phyloP scores from a whole-genome alignment of 2,797 vertebrate genomes.

The Sebastes steindachneri region DNA sequence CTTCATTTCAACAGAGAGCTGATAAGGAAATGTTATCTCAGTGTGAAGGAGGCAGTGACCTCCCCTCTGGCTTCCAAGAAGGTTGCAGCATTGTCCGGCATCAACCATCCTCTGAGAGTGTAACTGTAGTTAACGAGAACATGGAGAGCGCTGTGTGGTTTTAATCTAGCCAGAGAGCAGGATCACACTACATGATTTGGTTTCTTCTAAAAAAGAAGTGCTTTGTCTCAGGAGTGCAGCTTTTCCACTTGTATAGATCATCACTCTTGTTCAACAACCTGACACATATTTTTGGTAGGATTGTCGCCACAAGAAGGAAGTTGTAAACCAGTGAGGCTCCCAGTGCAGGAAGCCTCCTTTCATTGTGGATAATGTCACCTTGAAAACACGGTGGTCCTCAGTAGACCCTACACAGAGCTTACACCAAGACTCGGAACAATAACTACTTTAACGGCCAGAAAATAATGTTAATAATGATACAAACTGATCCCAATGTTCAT shows the following conservation, averaged over 20 bases:
- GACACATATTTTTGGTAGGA: conserved; percentile 79
- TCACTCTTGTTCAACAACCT: conserved; percentile 81
- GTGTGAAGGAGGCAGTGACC: conserved; percentile 63
- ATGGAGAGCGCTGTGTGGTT: conserved; percentile 17
- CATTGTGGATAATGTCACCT: conserved; percentile 79
- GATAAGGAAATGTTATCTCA: conserved; percentile 75
- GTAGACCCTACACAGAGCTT: conserved; percentile 48
- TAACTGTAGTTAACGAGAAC: not conserved
- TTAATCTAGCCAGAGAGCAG: conserved; percentile 32
- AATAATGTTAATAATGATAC: not conserved
- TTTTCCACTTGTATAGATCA: conserved; percentile 65
- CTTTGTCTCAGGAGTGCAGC: conserved; percentile 33
- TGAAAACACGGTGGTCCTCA: conserved; percentile 76
- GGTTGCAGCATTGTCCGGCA: conserved; percentile 44
- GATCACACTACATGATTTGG: conserved; percentile 11
- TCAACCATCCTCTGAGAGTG: conserved; percentile 29
- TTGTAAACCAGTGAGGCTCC: conserved; percentile 83
- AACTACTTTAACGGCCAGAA: not conserved
- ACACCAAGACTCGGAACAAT: conserved; percentile 19
- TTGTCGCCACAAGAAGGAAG: conserved; percentile 88
- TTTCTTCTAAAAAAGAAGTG: conserved; percentile 37
- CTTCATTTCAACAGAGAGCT: conserved; percentile 62
- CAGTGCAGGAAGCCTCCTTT: conserved; percentile 82
- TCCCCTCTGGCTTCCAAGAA: conserved; percentile 49
- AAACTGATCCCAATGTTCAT: not conserved